Evolutionary conservation across 2,888 invertebrate species (phyloP), one percentile per base, ranked within the genome.

Genomic region (Drosophila pegasa): DNA sequence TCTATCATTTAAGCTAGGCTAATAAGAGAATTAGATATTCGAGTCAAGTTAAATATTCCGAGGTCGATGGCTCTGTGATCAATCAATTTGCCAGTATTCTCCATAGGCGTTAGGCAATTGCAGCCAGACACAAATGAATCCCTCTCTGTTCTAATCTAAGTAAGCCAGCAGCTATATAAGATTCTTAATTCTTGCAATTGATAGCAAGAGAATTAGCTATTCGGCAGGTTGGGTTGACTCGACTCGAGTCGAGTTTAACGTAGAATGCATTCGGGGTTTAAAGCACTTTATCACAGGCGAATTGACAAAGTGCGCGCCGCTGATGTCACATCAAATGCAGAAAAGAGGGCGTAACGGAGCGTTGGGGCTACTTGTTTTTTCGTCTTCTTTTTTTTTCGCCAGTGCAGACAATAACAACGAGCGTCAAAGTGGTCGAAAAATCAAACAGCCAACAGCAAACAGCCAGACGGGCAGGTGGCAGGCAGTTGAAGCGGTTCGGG

Each of bases 261-360:
- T 72, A 73, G 88, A 88, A 87, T 87, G 86, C 86, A 82, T 88
- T 88, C 80, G 71, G 76, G 71, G 80, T 85, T 83, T 71, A 83
- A 87, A 89, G 71, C 89, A 86, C 83, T 86, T 86, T 81, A 86
- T 83, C 88, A 87, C 66, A 70, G 75, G 60, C 83, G 69, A 74
- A 78, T 74, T 87, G 89, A 89, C 87, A 87, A 86, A 88, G 83
- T 89, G 81, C 74, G 75, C 73, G 69, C 37, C 75, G 59, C 63
- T 56, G 74, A 70, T 74, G 81, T 70, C 73, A 71, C 85, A 87
- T 87, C 79, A 85, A 88, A 77, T 80, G 77, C 88, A 83, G 75
- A 58, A 64, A 31, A 16, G 64, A 56, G 33, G 55, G 43, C 59
- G 69, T 60, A 57, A 63, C 63, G 20, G 50, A 50, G 40, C 48